phyloP scores from a whole-genome alignment of 2,888 invertebrate genomes.

The Pegoplata infirma region DNA sequence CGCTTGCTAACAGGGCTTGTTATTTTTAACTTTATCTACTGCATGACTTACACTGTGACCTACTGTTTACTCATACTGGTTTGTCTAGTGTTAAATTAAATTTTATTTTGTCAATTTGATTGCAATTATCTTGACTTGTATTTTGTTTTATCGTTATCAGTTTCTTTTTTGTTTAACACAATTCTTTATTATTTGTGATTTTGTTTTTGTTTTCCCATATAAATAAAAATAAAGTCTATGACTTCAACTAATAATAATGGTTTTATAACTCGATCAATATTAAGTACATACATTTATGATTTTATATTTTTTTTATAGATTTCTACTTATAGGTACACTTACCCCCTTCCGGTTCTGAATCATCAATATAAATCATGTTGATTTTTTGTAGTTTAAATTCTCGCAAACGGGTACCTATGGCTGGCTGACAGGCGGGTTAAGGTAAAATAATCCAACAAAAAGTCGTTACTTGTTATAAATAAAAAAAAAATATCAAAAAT shows the following conservation, averaged over 20 bases:
- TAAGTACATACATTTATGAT: too few relatives aligned
- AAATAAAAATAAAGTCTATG: background rate
- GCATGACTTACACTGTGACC: too few relatives aligned
- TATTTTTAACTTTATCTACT: too few relatives aligned
- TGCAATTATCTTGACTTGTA: background rate
- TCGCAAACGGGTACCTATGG: constrained; percentile 72
- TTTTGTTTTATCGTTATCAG: background rate
- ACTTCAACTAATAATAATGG: background rate
- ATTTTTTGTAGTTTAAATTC: constrained; percentile 63
- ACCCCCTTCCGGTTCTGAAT: constrained; percentile 94
- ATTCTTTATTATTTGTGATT: background rate
- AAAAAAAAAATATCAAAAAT: background rate
- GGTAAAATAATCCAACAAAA: constrained; percentile 40
- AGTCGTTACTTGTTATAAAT: background rate
- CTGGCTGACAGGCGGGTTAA: too few relatives aligned
- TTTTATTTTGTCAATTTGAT: background rate
- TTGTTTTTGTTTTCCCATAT: background rate
- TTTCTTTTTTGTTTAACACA: background rate
- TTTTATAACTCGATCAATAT: background rate
- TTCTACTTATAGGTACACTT: too few relatives aligned
- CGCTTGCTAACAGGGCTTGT: too few relatives aligned
- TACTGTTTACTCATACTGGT: too few relatives aligned
- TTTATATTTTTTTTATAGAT: too few relatives aligned
- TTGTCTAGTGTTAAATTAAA: background rate
- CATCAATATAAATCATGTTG: constrained; percentile 83